Conservation (phyloP, 1,140 invertebrate species). For the Melipona quadrifasciata region DNA sequence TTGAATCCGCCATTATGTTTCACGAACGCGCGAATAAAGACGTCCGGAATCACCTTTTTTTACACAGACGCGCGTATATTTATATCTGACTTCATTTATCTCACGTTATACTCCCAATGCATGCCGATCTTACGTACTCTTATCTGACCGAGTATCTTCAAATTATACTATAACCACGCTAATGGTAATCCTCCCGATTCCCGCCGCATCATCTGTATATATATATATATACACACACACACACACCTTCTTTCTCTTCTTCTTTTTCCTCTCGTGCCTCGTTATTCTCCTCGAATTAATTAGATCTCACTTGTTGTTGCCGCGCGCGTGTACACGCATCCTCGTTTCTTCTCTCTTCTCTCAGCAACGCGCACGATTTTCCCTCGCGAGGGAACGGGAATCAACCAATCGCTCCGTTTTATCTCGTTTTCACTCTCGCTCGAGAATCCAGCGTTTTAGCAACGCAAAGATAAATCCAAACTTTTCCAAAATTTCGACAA, state of each 20-base stretch:
- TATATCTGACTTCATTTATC: conserved; percentile 42
- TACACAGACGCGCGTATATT: conserved; percentile 9
- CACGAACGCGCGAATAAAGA: conserved; percentile 1
- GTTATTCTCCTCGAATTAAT: conserved; percentile 43
- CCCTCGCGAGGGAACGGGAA: background rate
- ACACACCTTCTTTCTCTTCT: background rate
- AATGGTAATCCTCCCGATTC: conserved; percentile 1
- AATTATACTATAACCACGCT: conserved; percentile 45
- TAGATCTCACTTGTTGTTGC: conserved; percentile 36
- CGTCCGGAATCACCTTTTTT: conserved; percentile 23
- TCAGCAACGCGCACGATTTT: too few species aligned
- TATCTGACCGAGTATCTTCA: conserved; percentile 52
- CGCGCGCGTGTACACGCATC: background rate
- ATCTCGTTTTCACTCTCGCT: background rate
- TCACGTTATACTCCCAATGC: background rate
- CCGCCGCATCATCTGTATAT: background rate
- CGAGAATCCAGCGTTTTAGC: background rate
- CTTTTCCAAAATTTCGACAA: too few species aligned
- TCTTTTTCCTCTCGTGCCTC: conserved; percentile 15
- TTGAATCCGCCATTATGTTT: conserved; percentile 9
- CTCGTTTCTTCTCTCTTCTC: background rate
- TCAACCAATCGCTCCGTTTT: background rate
- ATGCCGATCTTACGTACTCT: conserved; percentile 32
- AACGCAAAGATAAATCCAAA: too few species aligned
- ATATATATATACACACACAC: too few species aligned